Evolutionary conservation across 2,888 invertebrate species (phyloP).

Genomic region (Apotomis capreana): DNA sequence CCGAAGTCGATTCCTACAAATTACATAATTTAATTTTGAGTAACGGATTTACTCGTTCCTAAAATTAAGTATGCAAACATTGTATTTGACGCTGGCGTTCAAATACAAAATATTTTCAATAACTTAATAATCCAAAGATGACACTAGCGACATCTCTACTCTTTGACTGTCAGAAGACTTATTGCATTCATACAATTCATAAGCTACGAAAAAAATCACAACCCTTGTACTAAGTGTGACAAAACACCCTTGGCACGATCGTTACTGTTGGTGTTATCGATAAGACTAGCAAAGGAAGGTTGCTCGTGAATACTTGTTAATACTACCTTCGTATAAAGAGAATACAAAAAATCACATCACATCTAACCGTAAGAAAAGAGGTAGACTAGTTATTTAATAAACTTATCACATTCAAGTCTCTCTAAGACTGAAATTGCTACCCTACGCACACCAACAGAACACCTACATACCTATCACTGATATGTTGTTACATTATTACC

Average conservation of each 20-base stretch:
- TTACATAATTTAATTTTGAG: too few relatives aligned
- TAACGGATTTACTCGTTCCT: too few relatives aligned
- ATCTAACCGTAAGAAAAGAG: slow-evolving; percentile 22
- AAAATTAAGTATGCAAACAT: too few relatives aligned
- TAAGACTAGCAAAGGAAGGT: slow-evolving; percentile 49
- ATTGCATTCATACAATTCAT: slow-evolving; percentile 48
- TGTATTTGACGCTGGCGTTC: too few relatives aligned
- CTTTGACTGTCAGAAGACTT: slow-evolving; percentile 24
- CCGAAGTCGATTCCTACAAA: too few relatives aligned
- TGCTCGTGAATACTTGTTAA: slow-evolving; percentile 50
- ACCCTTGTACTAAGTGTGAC: slow-evolving; percentile 59
- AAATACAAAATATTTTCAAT: too few relatives aligned
- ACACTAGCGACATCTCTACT: neutral
- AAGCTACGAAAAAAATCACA: slow-evolving; percentile 65
- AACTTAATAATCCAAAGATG: neutral
- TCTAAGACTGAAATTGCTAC: neutral
- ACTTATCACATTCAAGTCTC: slow-evolving; percentile 15
- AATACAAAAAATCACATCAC: slow-evolving; percentile 47
- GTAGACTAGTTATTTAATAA: slow-evolving; percentile 25
- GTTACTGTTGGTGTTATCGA: slow-evolving; percentile 50
- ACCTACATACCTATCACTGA: neutral
- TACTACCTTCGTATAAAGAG: slow-evolving; percentile 46
- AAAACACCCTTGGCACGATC: slow-evolving; percentile 54
- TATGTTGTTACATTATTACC: slow-evolving; percentile 19
- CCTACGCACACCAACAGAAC: neutral